phyloP scores from a whole-genome alignment of 2,888 invertebrate genomes.

The Cryptocephalus moraei region DNA sequence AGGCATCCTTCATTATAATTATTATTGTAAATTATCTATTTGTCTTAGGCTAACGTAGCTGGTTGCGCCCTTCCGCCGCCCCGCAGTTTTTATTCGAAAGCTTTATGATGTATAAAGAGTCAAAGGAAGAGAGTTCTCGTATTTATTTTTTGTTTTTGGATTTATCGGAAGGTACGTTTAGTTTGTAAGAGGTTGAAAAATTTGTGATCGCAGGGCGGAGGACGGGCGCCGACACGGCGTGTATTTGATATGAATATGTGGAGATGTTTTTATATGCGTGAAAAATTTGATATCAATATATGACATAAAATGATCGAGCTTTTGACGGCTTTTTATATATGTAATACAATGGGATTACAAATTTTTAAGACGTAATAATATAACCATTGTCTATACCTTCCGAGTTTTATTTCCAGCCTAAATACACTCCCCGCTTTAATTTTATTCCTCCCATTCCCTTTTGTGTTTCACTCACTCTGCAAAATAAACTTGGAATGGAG shows the following conservation, averaged over 20 bases:
- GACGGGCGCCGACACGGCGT: conserved; percentile 11
- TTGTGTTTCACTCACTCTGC: too few species aligned
- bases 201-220: conserved; percentile 5
- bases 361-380: conserved; percentile 40
- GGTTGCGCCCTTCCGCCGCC: conserved; percentile 1
- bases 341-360: conserved; percentile 40
- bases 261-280: conserved; percentile 37
- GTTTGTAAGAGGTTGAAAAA: conserved; percentile 12
- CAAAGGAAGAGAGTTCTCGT: conserved; percentile 1
- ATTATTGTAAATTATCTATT: conserved; percentile 33
- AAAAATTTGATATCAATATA: conserved; percentile 38
- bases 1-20: conserved; percentile 26
- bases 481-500: too few species aligned
- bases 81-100: conserved; percentile 4
- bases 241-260: conserved; percentile 28
- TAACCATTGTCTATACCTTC: conserved; percentile 35
- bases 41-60: conserved; percentile 33
- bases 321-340: conserved; percentile 42
- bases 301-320: conserved; percentile 41
- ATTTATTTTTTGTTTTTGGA: conserved; percentile 14
- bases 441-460: too few species aligned
- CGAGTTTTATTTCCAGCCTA: too few species aligned
- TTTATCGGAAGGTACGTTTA: conserved; percentile 9
- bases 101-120: conserved; percentile 19
- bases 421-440: too few species aligned